These are phyloP conservation scores for Myotis yumanensis DNA, from an alignment of 2,113 vertebrate genomes.

Conservation along the genomic window DNA sequence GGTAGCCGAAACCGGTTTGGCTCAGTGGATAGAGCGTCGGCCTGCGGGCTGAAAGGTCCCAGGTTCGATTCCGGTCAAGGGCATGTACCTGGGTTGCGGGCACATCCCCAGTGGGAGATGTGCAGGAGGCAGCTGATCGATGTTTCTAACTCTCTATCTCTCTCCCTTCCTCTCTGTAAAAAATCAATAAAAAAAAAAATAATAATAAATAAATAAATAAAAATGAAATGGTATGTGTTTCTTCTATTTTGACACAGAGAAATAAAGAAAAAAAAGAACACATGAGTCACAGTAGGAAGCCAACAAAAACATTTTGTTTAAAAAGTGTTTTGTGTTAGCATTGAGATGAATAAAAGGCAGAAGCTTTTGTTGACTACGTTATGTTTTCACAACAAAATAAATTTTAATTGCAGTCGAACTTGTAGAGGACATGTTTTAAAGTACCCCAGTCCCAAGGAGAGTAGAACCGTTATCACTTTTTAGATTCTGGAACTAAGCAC, in stretches of 20 bases:
- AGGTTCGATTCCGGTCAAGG: no score
- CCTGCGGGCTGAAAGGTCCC: no score
- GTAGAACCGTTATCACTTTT: not conserved
- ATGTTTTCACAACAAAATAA: constrained; percentile 23
- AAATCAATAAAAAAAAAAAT: no score
- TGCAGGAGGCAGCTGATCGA: no score
- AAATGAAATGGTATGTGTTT: not conserved
- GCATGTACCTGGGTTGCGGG: no score
- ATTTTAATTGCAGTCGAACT: not conserved
- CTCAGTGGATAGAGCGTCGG: no score
- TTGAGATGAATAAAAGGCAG: not conserved
- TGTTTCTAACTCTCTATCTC: no score
- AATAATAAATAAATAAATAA: no score
- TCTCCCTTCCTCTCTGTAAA: no score
- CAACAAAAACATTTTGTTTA: not conserved
- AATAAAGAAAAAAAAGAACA: not conserved
- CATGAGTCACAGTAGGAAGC: not conserved
- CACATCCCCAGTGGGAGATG: no score
- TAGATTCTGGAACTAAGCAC: not conserved
- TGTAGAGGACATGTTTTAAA: not conserved
- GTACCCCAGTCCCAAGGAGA: not conserved
- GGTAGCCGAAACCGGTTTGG: no score
- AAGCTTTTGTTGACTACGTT: not conserved
- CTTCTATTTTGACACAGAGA: constrained; percentile 15
- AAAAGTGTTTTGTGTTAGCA: constrained; percentile 6